These are phyloP conservation scores for Scaeva pyrastri DNA, from an alignment of 2,888 invertebrate species.

Conservation along the genomic window DNA sequence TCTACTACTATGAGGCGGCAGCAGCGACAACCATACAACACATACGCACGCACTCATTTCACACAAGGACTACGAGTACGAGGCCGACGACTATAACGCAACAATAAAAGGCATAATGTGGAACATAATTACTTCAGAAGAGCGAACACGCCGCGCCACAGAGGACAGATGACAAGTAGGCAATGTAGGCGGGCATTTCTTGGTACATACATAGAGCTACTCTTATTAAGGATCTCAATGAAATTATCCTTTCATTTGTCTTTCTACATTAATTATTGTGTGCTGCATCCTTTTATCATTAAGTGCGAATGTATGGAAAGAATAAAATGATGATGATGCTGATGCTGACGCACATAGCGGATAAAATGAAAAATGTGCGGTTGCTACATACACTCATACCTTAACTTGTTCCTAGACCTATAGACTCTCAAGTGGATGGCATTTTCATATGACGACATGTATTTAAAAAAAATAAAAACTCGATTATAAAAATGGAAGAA, in stretches of 20 bases:
- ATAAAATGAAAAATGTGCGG: conserved; percentile 61
- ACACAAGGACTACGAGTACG: conserved; percentile 1
- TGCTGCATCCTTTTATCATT: conserved; percentile 71
- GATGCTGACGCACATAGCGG: conserved; percentile 67
- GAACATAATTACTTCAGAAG: conserved; percentile 66
- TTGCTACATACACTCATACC: not conserved
- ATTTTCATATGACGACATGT: not conserved
- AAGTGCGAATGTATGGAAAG: conserved; percentile 65
- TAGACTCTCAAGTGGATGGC: conserved; percentile 6
- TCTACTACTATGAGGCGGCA: not conserved
- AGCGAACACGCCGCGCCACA: not conserved
- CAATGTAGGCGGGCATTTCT: conserved; percentile 45
- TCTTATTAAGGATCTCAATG: conserved; percentile 66
- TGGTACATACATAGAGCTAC: not conserved
- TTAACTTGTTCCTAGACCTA: no score
- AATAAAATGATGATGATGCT: conserved; percentile 59
- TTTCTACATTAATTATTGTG: conserved; percentile 74
- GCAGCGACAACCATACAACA: not conserved
- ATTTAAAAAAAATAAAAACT: not conserved
- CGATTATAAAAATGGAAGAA: not conserved
- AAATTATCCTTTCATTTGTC: conserved; percentile 76
- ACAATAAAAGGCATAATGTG: conserved; percentile 49
- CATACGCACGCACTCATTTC: conserved; percentile 15
- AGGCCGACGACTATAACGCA: not conserved
- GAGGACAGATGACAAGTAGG: conserved; percentile 23